Conservation (phyloP, 2,888 invertebrate genomes). For the Apamea sordens region DNA sequence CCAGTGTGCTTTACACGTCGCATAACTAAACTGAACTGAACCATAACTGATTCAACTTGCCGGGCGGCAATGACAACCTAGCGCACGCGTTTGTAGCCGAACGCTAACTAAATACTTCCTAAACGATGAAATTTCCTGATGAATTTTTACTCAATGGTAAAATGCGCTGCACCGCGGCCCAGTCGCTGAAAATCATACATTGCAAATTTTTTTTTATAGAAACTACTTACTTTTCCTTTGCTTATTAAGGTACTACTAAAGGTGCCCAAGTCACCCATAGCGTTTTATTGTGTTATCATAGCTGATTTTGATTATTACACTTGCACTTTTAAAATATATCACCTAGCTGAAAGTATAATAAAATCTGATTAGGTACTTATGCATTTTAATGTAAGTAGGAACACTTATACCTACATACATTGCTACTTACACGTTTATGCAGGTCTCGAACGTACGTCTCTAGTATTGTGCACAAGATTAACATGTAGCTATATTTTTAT, state of each 20-base stretch:
- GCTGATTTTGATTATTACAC: slow-evolving; percentile 23
- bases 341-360: slow-evolving; percentile 33
- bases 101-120: background rate
- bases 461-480: slow-evolving; percentile 1
- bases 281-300: slow-evolving; percentile 14
- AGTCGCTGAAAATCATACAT: no score
- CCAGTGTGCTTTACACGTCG: background rate
- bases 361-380: background rate
- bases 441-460: background rate
- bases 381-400: background rate
- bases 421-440: background rate
- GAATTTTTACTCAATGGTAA: background rate
- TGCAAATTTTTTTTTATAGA: background rate
- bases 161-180: background rate
- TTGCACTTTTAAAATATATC: slow-evolving; percentile 28
- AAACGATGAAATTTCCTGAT: no score
- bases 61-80: background rate
- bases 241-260: background rate
- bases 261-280: slow-evolving; percentile 28
- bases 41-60: background rate
- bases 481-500: background rate
- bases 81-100: background rate
- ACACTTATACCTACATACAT: background rate
- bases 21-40: background rate
- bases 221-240: slow-evolving; percentile 40